Base-by-base conservation (phyloP, 2,113 vertebrate species). In the Pelmatolapia mariae region DNA sequence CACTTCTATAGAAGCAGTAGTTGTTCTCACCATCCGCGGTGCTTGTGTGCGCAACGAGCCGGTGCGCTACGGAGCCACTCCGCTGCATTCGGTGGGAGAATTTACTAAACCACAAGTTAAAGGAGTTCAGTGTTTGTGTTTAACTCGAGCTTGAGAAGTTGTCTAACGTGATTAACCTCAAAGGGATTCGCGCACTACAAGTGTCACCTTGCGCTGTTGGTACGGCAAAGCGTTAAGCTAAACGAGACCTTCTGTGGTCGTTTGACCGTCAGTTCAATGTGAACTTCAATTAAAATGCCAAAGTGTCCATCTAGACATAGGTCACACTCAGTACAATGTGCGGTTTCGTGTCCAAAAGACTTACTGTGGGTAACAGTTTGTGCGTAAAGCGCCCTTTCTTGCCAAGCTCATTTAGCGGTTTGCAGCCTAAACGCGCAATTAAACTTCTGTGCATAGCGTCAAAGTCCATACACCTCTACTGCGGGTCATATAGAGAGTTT, bases 151-250 rank as follows among this genome's bases (percentile, higher is more conserved):
- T 88, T 83, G 86, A 90, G 88, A 90, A 93, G 92, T 91, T 92
- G 88, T 91, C 83, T 94, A 92, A 93, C 92, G 92, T 94, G 93
- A 93, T 94, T 95, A 92, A 92, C 91, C 91, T 89, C 10, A 82
- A 33, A 61, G 63, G 89, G 88, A 88, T 83, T 61, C 89, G 3
- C 80, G 59, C 53, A 7, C 18, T 31, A 2, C 16, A 19, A 4
- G 82, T 19, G 89, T 11, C 80, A 19, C 76, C 29, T 7, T 31
- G 79, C 82, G 87, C 40, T 5, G 29, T 40, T 22, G 33, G 40
- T 82, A 8, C 24, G 54, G n/a, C 9, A 80, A 81, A 26, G 81
- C 52, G 18, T 5, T 84, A 24, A 80, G 76, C 88, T 57, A 61
- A 79, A 33, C 11, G 8, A 26, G 18, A 81, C 79, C 79, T 66